Evolutionary conservation across 2,113 vertebrate genomes (phyloP).

Genomic region (Rhinoptilus africanus): DNA sequence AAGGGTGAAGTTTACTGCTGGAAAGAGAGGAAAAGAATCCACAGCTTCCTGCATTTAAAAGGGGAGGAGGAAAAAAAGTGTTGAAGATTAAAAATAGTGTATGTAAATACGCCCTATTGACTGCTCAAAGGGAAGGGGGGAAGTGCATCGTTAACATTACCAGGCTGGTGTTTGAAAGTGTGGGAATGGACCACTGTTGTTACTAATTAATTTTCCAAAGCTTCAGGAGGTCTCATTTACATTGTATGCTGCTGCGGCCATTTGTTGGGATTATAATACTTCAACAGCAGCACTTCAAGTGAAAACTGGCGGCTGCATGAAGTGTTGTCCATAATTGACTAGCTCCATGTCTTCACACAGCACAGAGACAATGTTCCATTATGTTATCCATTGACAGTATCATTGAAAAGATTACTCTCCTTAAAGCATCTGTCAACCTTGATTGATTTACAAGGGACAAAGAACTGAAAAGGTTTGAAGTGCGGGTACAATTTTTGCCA

Average conservation of each 20-base stretch:
- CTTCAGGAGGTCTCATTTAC: constrained; percentile 74
- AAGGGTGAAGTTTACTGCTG: neutral
- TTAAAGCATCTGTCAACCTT: constrained; percentile 76
- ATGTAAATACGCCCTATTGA: constrained; percentile 64
- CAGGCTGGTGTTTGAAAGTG: constrained; percentile 65
- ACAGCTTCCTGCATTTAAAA: constrained; percentile 6
- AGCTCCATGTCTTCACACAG: constrained; percentile 73
- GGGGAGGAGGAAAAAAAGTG: neutral
- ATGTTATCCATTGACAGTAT: constrained; percentile 75
- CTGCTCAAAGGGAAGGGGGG: constrained; percentile 29
- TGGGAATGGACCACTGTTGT: constrained; percentile 72
- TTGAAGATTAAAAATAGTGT: constrained; percentile 53
- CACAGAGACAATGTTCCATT: constrained; percentile 77
- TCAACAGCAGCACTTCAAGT: constrained; percentile 70
- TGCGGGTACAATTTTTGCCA: constrained; percentile 68
- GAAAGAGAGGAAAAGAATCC: neutral
- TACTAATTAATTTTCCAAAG: constrained; percentile 72
- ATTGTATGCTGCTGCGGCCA: constrained; percentile 62
- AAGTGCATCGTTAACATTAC: constrained; percentile 48
- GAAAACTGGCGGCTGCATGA: constrained; percentile 67
- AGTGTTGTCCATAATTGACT: constrained; percentile 77
- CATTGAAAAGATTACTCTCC: constrained; percentile 77
- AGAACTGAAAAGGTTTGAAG: constrained; percentile 72
- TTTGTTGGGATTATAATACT: constrained; percentile 74
- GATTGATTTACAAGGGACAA: constrained; percentile 77